phyloP scores from a whole-genome alignment of 2,113 vertebrate species.

The Malurus alboscapulatus region DNA sequence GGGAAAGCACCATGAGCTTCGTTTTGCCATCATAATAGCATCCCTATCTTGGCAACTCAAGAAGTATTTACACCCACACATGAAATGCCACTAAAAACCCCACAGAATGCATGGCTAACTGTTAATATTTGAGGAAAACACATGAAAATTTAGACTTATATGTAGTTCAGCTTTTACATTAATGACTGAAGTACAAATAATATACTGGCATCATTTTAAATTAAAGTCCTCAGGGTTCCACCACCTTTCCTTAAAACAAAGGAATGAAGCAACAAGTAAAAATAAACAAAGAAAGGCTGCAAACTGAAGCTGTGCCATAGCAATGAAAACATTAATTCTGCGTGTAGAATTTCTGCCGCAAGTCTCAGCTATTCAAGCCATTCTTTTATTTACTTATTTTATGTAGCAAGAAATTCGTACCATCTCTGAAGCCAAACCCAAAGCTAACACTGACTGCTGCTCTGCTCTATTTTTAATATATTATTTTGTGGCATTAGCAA shows the following conservation, averaged over 20 bases:
- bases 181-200: not conserved
- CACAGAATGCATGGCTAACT: not conserved
- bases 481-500: not conserved
- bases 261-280: not conserved
- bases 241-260: not conserved
- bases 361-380: not conserved
- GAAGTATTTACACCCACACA: constrained; percentile 30
- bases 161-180: not conserved
- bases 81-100: constrained; percentile 11
- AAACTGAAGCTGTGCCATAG: not conserved
- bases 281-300: not conserved
- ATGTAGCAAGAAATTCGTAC: not conserved
- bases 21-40: constrained; percentile 23
- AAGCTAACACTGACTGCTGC: not conserved
- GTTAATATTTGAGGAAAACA: not conserved
- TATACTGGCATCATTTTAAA: not conserved
- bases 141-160: not conserved
- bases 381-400: not conserved
- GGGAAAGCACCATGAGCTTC: not conserved
- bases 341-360: not conserved
- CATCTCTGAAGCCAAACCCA: not conserved
- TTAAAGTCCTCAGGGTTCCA: not conserved
- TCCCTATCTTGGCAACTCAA: constrained; percentile 14
- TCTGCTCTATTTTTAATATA: not conserved
- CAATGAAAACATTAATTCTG: constrained; percentile 29